Conservation (phyloP, 2,797 vertebrate species). For the Micrastur ruficollis region DNA sequence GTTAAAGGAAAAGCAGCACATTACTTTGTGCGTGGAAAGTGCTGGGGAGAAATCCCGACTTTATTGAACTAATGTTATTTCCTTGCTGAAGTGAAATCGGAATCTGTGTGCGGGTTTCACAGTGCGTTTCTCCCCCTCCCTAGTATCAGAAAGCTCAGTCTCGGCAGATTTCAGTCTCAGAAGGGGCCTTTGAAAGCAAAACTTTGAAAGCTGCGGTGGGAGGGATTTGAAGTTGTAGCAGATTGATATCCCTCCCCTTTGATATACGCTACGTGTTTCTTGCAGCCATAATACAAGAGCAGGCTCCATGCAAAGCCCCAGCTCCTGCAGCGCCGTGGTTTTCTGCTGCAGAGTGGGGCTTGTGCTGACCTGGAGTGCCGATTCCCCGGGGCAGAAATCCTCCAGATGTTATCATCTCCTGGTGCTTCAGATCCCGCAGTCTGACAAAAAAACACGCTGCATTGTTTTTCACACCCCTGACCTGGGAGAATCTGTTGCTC, state of each 20-base stretch:
- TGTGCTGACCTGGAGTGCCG: neutral
- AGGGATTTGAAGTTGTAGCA: neutral
- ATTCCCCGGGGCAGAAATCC: neutral
- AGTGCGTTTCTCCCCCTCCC: rapidly evolving
- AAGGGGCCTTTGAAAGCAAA: neutral
- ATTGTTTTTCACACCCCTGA: neutral
- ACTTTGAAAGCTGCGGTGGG: neutral
- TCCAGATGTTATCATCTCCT: neutral
- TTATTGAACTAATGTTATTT: rapidly evolving
- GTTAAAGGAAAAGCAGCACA: neutral
- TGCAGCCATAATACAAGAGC: rapidly evolving
- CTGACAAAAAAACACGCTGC: rapidly evolving
- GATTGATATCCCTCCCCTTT: neutral
- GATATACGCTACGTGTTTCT: rapidly evolving
- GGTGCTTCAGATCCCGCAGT: neutral
- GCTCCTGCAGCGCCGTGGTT: neutral
- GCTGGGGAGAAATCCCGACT: neutral
- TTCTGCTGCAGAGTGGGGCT: neutral
- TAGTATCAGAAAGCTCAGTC: neutral
- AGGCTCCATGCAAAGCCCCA: neutral
- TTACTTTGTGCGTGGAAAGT: rapidly evolving
- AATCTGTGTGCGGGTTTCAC: rapidly evolving
- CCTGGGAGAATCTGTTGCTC: neutral
- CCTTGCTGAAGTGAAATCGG: rapidly evolving
- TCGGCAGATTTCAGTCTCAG: neutral